Conservation (phyloP, 1,140 invertebrate genomes). For the Drosophila erecta region DNA sequence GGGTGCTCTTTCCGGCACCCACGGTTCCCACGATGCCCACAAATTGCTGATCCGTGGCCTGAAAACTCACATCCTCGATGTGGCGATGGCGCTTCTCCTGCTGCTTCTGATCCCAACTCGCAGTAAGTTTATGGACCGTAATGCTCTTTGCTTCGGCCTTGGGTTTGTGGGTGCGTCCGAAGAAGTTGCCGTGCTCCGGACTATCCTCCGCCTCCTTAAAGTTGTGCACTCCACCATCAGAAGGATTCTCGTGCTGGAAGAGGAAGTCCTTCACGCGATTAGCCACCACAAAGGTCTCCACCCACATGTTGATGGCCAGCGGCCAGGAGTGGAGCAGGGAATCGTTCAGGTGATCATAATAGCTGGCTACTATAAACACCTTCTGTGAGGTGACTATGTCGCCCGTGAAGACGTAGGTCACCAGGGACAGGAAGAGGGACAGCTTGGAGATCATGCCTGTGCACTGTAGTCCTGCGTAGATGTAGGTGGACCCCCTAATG, state of each 20-base stretch:
- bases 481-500: conserved; percentile 86
- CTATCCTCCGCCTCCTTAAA: conserved; percentile 60
- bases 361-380: conserved; percentile 86
- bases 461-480: conserved; percentile 84
- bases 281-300: conserved; percentile 88
- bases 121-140: conserved; percentile 78
- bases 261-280: conserved; percentile 88
- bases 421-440: conserved; percentile 88
- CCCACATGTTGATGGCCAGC: conserved; percentile 87
- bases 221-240: conserved; percentile 68
- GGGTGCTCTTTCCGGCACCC: conserved; percentile 92
- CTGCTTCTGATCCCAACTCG: conserved; percentile 83
- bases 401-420: conserved; percentile 87
- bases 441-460: conserved; percentile 87
- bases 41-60: conserved; percentile 86
- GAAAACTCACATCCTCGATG: conserved; percentile 85
- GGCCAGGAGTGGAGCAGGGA: conserved; percentile 89
- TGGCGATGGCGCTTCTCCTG: conserved; percentile 75
- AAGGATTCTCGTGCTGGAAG: conserved; percentile 71
- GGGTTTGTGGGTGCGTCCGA: conserved; percentile 69
- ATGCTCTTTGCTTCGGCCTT: conserved; percentile 86
- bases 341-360: conserved; percentile 85
- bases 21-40: conserved; percentile 91
- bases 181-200: conserved; percentile 63
- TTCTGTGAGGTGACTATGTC: conserved; percentile 87